Evolutionary conservation across 2,797 vertebrate species (phyloP).

Genomic region (Neosilurus hyrtlii): DNA sequence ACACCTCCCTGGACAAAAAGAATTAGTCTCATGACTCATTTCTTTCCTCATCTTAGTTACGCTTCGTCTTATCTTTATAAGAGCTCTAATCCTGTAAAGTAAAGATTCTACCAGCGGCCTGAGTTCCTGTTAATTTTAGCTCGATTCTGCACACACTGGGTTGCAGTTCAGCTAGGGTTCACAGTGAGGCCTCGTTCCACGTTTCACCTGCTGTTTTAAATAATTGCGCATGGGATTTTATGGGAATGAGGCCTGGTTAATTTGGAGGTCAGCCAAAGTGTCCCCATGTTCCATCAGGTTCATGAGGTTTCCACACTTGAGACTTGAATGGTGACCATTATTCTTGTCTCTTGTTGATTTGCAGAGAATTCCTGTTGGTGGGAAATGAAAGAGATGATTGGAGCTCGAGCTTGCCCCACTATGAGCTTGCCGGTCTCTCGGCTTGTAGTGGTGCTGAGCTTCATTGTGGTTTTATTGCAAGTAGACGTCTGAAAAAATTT

Average conservation of each 20-base stretch:
- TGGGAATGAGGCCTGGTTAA: conserved; percentile 9
- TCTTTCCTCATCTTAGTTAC: background rate
- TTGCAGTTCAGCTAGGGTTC: background rate
- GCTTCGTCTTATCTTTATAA: background rate
- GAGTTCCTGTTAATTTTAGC: conserved; percentile 10
- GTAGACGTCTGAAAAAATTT: background rate
- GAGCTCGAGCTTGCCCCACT: background rate
- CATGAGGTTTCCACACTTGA: background rate
- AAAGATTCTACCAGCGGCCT: background rate
- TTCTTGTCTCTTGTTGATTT: background rate
- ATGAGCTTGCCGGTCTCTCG: background rate
- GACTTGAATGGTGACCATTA: background rate
- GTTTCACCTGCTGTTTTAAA: conserved; percentile 12
- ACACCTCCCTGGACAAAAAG: background rate
- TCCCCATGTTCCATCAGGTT: background rate
- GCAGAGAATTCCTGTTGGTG: background rate
- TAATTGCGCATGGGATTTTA: conserved; percentile 14
- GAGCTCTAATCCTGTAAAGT: background rate
- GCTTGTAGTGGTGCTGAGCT: background rate
- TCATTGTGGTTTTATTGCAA: background rate
- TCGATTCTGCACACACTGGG: background rate
- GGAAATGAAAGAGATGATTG: background rate
- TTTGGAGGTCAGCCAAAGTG: background rate
- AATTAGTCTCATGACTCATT: background rate
- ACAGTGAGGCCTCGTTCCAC: background rate